These are phyloP conservation scores for Pipistrellus nathusii DNA, from an alignment of 2,797 vertebrate species.

Conservation along the genomic window DNA sequence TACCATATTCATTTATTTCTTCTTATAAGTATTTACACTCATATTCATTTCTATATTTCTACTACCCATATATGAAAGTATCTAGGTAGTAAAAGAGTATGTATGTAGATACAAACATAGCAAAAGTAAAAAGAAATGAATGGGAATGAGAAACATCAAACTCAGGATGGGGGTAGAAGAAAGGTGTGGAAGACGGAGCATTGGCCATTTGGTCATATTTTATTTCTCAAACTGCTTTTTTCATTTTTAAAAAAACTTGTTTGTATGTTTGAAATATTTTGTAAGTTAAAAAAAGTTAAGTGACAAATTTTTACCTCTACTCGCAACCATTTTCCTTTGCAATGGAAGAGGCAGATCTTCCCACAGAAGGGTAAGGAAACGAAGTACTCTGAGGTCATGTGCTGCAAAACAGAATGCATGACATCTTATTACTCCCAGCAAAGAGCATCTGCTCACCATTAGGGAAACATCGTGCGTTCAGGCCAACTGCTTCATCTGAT, in stretches of 20 bases:
- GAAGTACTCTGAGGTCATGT: slow-evolving; percentile 90
- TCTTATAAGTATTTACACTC: background rate
- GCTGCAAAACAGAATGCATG: slow-evolving; percentile 81
- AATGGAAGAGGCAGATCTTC: slow-evolving; percentile 93
- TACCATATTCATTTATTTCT: slow-evolving; percentile 7
- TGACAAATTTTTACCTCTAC: slow-evolving; percentile 90
- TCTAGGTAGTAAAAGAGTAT: background rate
- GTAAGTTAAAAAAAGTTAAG: slow-evolving; percentile 14
- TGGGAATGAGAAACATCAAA: background rate
- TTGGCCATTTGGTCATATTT: background rate
- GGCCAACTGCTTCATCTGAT: fast-evolving
- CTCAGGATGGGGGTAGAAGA: background rate
- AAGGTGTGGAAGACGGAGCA: background rate
- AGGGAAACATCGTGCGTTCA: background rate
- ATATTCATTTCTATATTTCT: slow-evolving; percentile 4
- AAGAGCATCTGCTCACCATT: background rate
- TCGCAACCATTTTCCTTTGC: slow-evolving; percentile 94
- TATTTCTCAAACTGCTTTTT: background rate
- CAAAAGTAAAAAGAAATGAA: background rate
- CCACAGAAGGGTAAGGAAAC: slow-evolving; percentile 94
- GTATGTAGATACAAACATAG: background rate
- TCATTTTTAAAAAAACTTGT: background rate
- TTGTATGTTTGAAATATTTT: slow-evolving; percentile 27
- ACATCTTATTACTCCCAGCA: background rate
- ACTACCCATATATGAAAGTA: background rate